Percentiles rank a stretch among this genome's conserved stretches.
Evolutionary conservation across 2,113 vertebrate species (phyloP).

Genomic region (Misgurnus anguillicaudatus): DNA sequence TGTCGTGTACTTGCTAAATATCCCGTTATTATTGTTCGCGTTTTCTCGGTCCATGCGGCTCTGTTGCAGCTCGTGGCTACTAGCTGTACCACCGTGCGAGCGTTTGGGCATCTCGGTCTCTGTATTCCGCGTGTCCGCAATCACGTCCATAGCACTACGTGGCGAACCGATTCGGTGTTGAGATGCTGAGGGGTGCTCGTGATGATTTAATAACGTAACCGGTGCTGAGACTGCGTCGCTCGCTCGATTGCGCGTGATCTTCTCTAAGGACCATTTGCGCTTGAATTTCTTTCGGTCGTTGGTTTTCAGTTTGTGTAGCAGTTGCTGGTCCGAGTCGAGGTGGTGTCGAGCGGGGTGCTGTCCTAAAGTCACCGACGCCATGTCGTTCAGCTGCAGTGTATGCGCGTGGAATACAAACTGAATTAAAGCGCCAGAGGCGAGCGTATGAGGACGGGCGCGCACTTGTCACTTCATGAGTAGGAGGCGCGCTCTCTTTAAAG

Average conservation of each 20-base stretch:
- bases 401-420: slow-evolving; percentile 67
- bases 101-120: background rate
- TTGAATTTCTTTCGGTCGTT: slow-evolving; percentile 61
- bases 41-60: slow-evolving; percentile 27
- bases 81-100: background rate
- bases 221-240: slow-evolving; percentile 38
- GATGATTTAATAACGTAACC: slow-evolving; percentile 19
- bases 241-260: slow-evolving; percentile 48
- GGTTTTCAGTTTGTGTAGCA: slow-evolving; percentile 65
- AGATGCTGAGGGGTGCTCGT: slow-evolving; percentile 32
- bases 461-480: slow-evolving; percentile 43
- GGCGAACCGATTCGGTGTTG: slow-evolving; percentile 22
- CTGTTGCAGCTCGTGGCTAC: background rate
- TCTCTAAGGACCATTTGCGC: slow-evolving; percentile 51
- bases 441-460: slow-evolving; percentile 62
- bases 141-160: slow-evolving; percentile 3
- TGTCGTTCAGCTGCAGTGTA: slow-evolving; percentile 54
- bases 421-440: slow-evolving; percentile 51
- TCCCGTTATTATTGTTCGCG: slow-evolving; percentile 46
- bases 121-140: background rate
- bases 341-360: slow-evolving; percentile 72
- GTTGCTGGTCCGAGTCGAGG: slow-evolving; percentile 70
- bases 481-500: slow-evolving; percentile 37
- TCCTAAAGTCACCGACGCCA: slow-evolving; percentile 80
- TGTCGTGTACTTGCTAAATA: background rate